phyloP scores from a whole-genome alignment of 64 coral and sea anemone genomes.

The Stichodactyla mertensii region DNA sequence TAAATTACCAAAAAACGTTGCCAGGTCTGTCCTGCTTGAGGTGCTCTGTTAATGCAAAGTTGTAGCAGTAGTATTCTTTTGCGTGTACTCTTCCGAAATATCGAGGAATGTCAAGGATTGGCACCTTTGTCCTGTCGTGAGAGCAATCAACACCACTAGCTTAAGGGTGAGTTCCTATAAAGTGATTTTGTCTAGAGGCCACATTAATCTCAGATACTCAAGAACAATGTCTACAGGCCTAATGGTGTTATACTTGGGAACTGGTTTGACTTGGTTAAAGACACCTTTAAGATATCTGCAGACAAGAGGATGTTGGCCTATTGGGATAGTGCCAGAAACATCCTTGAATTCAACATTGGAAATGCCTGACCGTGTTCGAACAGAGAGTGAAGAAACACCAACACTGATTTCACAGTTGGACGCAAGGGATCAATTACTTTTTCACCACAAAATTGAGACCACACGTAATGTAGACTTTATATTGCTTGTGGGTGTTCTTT shows the following conservation, averaged over 20 bases:
- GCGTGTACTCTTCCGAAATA: no score
- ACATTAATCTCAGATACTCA: neutral
- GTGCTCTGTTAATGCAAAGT: no score
- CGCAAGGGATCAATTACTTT: conserved; percentile 24
- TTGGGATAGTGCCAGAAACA: neutral
- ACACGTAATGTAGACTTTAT: conserved; percentile 21
- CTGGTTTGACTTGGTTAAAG: neutral
- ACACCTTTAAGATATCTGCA: neutral
- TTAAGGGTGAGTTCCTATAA: neutral
- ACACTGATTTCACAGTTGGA: neutral
- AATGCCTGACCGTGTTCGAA: neutral
- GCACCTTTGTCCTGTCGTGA: neutral
- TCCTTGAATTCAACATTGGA: neutral
- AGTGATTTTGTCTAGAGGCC: neutral
- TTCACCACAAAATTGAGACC: conserved; percentile 38
- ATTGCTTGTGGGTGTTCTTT: conserved; percentile 18
- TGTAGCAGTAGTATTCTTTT: no score
- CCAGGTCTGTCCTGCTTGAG: no score
- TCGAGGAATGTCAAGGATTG: neutral
- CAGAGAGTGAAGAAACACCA: neutral
- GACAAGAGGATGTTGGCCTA: neutral
- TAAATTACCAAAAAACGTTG: no score
- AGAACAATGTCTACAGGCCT: neutral
- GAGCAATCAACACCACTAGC: neutral
- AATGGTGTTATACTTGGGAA: neutral